phyloP scores from a whole-genome alignment of 2,888 invertebrate species.

The Drosophila nr. fundita region DNA sequence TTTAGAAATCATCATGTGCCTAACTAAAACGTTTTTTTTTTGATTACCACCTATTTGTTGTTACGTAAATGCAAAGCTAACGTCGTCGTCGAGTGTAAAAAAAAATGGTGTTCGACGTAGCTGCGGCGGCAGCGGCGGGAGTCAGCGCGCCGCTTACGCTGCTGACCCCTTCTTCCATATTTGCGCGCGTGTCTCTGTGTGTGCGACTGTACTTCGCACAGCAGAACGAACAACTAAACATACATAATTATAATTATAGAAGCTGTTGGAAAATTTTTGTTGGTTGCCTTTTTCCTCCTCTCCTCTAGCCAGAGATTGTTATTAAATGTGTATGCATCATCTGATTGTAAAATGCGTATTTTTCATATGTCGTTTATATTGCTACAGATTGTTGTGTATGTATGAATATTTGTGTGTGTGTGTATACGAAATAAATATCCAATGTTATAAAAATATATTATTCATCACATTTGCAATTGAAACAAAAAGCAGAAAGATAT shows the following conservation, averaged over 20 bases:
- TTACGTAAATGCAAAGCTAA: slow-evolving; percentile 80
- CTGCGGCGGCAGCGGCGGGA: slow-evolving; percentile 50
- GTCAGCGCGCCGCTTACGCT: slow-evolving; percentile 55
- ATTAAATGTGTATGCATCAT: slow-evolving; percentile 23
- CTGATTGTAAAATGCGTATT: slow-evolving; percentile 24
- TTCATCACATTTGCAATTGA: slow-evolving; percentile 31
- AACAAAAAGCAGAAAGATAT: slow-evolving; percentile 28
- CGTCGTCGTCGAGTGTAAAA: slow-evolving; percentile 67
- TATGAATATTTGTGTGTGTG: slow-evolving; percentile 9
- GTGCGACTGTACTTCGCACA: slow-evolving; percentile 80
- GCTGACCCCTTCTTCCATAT: slow-evolving; percentile 71
- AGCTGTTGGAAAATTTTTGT: slow-evolving; percentile 43
- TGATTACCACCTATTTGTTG: slow-evolving; percentile 62
- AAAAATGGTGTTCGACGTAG: slow-evolving; percentile 53
- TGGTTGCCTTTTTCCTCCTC: slow-evolving; percentile 7
- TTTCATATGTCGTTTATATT: slow-evolving; percentile 24
- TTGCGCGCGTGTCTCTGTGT: slow-evolving; percentile 69
- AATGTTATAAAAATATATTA: slow-evolving; percentile 15
- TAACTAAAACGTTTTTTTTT: slow-evolving; percentile 54
- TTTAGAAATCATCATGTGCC: slow-evolving; percentile 65
- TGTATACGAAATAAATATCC: slow-evolving; percentile 8
- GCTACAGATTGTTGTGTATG: slow-evolving; percentile 3
- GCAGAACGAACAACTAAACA: slow-evolving; percentile 32
- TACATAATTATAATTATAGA: slow-evolving; percentile 60
- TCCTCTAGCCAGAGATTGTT: slow-evolving; percentile 8